phyloP scores from a whole-genome alignment of 2,888 invertebrate species.

The Suillia variegata region DNA sequence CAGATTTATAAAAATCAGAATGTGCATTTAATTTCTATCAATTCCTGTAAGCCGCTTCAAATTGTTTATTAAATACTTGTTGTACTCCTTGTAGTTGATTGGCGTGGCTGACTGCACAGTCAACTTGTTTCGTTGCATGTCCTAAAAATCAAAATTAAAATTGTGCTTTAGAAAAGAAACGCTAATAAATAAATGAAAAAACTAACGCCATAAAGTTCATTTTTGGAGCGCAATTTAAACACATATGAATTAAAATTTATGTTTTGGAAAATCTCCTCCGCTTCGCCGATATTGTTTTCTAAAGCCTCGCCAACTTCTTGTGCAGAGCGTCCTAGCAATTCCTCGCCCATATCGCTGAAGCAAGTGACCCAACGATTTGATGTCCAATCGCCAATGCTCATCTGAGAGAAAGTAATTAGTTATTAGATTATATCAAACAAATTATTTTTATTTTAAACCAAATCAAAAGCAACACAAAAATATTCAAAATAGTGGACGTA shows the following conservation, averaged over 20 bases:
- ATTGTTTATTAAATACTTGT: slow-evolving; percentile 72
- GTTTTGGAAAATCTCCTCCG: slow-evolving; percentile 72
- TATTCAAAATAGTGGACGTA: neutral
- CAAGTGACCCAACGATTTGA: slow-evolving; percentile 89
- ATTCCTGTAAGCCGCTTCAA: slow-evolving; percentile 71
- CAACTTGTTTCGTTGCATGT: slow-evolving; percentile 70
- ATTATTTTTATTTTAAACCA: too few relatives aligned
- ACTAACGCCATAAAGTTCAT: slow-evolving; percentile 90
- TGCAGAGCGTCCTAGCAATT: slow-evolving; percentile 72
- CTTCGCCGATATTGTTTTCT: slow-evolving; percentile 70
- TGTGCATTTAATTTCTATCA: slow-evolving; percentile 52
- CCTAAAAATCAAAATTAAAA: slow-evolving; percentile 36
- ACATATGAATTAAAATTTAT: slow-evolving; percentile 80
- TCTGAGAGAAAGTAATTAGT: slow-evolving; percentile 63
- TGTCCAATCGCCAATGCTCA: slow-evolving; percentile 84
- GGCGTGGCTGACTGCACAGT: slow-evolving; percentile 73
- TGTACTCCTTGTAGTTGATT: slow-evolving; percentile 78
- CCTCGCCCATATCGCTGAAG: slow-evolving; percentile 84
- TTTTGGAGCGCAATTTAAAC: slow-evolving; percentile 84
- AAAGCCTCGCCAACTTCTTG: slow-evolving; percentile 80
- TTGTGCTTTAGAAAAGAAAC: slow-evolving; percentile 17
- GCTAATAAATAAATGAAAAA: too few relatives aligned
- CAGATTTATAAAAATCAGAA: too few relatives aligned
- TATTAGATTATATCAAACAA: too few relatives aligned
- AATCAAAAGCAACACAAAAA: neutral